Base-by-base conservation (phyloP, 2,888 invertebrate species). In the Desoria tigrina region DNA sequence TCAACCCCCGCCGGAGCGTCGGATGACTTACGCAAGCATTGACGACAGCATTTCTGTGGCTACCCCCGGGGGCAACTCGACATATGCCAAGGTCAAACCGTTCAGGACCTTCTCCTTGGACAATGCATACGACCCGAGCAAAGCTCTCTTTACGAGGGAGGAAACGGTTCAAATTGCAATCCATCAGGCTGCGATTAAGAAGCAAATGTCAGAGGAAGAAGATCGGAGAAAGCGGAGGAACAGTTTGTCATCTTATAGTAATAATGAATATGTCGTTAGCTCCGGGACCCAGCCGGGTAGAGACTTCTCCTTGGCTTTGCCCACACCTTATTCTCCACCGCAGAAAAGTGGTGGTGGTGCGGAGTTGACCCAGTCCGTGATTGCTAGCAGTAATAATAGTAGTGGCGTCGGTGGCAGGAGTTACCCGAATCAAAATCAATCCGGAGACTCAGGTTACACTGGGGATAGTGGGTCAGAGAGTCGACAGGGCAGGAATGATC, bases 121-220 rank as follows among this genome's bases (percentile, higher is more conserved):
- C 39, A 76, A 65, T 51, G 42, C 59, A 11, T 69, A 78, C 67
- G 80, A 81, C 68, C 80, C 80, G 3, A 80, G 80, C 63, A 71
- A 77, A 24, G 71, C 77, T 24, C 74, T 80, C 3, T 81, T 80
- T 72, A 81, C 80, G 18, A 79, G 79, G n/a, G 78, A 78, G 49
- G 79, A 80, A 74, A 77, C 79, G 0, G 79, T 80, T 3, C 80
- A 80, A 66, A 80, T 80, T 50, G 80, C 80, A 11, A 77, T 81
- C 16, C 80, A 80, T 67, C 79, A 81, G 69, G 80, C 81, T 16
- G 80, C 81, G 14, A 80, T 81, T 62, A 80, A 79, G 60, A 81
- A 81, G 68, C 81, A 81, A 74, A 76, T 81, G 70, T 79, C 78
- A n/a, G 74, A 77, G 50, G 79, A 80, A 68, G 80, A 79, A 60